A percentile compares a stretch with the other conserved stretches of the same genome.
Conservation (phyloP, 2,113 vertebrate genomes). For the Dolichallabes microphthalmus region DNA sequence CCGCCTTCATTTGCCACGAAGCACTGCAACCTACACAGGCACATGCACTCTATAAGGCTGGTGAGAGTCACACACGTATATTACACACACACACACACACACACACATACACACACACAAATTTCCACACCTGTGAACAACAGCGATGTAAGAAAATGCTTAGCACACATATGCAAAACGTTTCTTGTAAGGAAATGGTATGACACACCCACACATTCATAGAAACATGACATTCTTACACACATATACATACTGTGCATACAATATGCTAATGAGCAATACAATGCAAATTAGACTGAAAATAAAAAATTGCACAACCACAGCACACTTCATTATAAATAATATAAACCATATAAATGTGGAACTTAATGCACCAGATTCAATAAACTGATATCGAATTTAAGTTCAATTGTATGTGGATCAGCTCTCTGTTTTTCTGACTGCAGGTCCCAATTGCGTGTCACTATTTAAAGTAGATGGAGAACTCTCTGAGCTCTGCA, state of each 20-base stretch:
- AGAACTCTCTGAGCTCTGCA: conserved; percentile 81
- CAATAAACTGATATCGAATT: background rate
- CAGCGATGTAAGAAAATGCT: background rate
- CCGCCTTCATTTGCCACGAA: conserved; percentile 90
- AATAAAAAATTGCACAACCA: background rate
- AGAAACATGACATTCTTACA: background rate
- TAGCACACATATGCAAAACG: background rate
- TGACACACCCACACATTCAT: background rate
- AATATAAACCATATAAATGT: background rate
- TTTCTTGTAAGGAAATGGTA: background rate
- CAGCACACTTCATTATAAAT: background rate
- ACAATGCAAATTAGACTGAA: background rate
- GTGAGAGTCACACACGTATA: conserved; percentile 60
- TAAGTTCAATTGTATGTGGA: background rate
- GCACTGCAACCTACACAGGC: conserved; percentile 80
- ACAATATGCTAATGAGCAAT: background rate
- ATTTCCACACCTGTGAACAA: background rate
- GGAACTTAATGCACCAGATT: background rate
- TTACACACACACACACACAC: background rate
- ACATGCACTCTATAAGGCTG: conserved; percentile 72
- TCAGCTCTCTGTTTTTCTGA: background rate
- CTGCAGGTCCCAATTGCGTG: conserved; percentile 86
- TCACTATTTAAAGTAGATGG: conserved; percentile 85
- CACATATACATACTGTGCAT: background rate
- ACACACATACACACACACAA: background rate